Percentiles rank a stretch among this genome's conserved stretches.
Conservation (phyloP, 2,888 invertebrate species). For the Nysson spinosus region DNA sequence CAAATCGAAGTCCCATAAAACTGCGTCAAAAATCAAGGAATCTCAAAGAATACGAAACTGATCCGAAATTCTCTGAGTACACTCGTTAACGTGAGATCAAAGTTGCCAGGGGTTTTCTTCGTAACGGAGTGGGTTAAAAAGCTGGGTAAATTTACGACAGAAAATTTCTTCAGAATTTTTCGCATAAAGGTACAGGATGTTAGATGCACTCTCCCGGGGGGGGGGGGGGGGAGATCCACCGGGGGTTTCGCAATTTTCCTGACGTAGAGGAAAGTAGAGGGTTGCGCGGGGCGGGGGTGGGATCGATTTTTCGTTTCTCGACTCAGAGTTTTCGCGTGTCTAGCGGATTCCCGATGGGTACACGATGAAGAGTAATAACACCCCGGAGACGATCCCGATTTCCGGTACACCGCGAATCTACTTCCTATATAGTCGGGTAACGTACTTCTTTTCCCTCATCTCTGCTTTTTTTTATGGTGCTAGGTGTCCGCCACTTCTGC, state of each 20-base stretch:
- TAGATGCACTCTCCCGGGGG: not conserved
- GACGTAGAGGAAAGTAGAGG: not conserved
- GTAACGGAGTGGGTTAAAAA: no score
- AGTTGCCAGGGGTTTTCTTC: no score
- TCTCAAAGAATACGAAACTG: no score
- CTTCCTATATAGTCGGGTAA: no score
- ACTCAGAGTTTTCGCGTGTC: constrained; percentile 45
- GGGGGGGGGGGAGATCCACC: no score
- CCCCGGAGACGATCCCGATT: constrained; percentile 56
- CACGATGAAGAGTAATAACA: constrained; percentile 63
- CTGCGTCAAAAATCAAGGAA: no score
- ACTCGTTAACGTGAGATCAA: no score
- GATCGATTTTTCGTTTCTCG: constrained; percentile 9
- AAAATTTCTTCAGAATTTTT: not conserved
- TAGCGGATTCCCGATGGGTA: constrained; percentile 46
- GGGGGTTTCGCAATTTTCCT: not conserved
- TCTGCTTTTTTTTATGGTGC: no score
- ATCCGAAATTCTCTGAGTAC: no score
- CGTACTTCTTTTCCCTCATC: not conserved
- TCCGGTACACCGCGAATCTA: constrained; percentile 19
- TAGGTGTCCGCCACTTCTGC: no score
- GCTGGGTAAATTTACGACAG: no score
- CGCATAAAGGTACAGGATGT: not conserved
- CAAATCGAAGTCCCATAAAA: no score
- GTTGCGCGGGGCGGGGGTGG: not conserved